Conservation (phyloP, 2,797 vertebrate species). For the Oreortyx pictus region DNA sequence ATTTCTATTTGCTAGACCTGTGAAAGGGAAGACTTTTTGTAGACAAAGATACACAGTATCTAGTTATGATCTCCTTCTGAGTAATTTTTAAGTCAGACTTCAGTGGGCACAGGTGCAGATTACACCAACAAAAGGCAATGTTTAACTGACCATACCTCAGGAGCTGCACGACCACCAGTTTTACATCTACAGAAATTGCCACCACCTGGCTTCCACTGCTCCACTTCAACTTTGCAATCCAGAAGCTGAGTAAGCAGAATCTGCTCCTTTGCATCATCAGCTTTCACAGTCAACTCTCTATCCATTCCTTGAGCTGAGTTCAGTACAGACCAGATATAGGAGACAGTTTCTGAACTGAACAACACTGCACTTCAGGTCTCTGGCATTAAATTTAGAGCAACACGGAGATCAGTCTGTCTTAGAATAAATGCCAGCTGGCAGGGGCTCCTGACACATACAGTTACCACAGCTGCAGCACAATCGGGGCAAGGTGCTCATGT, state of each 20-base stretch:
- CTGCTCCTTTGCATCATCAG: background rate
- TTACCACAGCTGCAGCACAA: background rate
- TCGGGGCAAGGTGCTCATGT: rapidly evolving
- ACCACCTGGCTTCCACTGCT: background rate
- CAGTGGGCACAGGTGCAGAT: background rate
- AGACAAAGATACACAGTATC: background rate
- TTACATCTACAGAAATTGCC: background rate
- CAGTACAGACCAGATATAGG: background rate
- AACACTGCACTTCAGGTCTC: background rate
- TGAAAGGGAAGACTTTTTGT: background rate
- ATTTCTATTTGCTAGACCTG: background rate
- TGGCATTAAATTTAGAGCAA: background rate
- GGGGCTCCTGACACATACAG: background rate
- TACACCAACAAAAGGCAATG: background rate
- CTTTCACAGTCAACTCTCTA: background rate
- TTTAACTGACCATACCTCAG: background rate
- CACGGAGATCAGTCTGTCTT: background rate
- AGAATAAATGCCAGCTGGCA: background rate
- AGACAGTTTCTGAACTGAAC: background rate
- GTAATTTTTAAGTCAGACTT: background rate
- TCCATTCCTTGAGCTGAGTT: background rate
- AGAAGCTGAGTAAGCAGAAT: background rate
- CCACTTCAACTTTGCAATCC: background rate
- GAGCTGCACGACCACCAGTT: background rate
- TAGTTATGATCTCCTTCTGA: background rate